A percentile compares a stretch with the other conserved stretches of the same genome.
phyloP scores from a whole-genome alignment of 2,797 vertebrate species.

The Pelodytes ibericus region DNA sequence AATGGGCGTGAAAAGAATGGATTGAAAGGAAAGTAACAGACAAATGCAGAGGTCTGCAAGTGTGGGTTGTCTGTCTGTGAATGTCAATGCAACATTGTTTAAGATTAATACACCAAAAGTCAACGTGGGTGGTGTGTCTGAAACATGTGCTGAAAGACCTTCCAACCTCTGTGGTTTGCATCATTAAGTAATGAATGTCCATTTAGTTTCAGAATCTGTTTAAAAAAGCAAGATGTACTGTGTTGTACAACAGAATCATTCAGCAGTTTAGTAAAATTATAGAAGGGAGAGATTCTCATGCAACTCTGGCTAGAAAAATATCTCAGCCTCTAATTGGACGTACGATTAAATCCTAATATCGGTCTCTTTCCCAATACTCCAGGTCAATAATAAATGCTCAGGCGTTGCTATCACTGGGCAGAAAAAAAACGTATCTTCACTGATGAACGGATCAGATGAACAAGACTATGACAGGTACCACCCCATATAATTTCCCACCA shows the following conservation, averaged over 20 bases:
- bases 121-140: constrained; percentile 37
- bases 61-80: constrained; percentile 25
- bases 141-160: constrained; percentile 36
- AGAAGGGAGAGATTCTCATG: too few relatives aligned
- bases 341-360: too few relatives aligned
- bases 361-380: too few relatives aligned
- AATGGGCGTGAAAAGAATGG: background rate
- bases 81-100: constrained; percentile 42
- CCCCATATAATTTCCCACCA: too few relatives aligned
- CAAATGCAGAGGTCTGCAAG: constrained; percentile 1
- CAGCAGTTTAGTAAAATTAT: too few relatives aligned
- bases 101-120: constrained; percentile 22
- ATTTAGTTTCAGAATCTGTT: constrained; percentile 10
- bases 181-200: constrained; percentile 18
- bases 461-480: too few relatives aligned
- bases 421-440: too few relatives aligned
- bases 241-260: background rate
- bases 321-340: too few relatives aligned
- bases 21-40: background rate
- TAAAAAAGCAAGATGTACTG: background rate
- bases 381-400: too few relatives aligned
- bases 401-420: too few relatives aligned
- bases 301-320: too few relatives aligned
- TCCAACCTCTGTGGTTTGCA: constrained; percentile 18
- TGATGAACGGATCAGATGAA: too few relatives aligned